Conservation (phyloP, 2,888 invertebrate species). For the Vandiemenella viatica region DNA sequence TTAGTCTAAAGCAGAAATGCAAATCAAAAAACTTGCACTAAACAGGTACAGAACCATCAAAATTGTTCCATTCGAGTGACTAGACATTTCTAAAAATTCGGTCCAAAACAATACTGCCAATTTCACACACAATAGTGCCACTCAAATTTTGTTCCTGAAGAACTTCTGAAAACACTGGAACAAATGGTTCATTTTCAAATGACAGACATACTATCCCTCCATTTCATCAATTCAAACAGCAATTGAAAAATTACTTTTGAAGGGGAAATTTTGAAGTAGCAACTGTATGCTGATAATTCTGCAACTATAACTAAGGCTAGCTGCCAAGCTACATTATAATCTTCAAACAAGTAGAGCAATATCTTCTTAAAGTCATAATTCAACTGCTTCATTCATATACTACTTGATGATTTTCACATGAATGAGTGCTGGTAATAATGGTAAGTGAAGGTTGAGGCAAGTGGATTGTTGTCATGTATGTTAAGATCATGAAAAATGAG, state of each 20-base stretch:
- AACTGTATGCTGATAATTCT: no score
- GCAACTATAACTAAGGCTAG: conserved; percentile 1
- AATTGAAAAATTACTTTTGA: background rate
- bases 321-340: background rate
- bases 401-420: conserved; percentile 1
- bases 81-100: no score
- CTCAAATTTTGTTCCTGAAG: no score
- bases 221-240: background rate
- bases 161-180: no score
- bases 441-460: conserved; percentile 13
- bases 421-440: conserved; percentile 4
- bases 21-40: no score
- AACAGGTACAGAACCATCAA: no score
- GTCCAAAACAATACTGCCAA: no score
- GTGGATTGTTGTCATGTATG: conserved; percentile 13
- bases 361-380: conserved; percentile 5
- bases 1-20: no score
- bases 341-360: conserved; percentile 6
- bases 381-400: background rate
- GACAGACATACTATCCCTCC: background rate
- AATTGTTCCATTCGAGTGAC: no score
- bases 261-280: background rate
- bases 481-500: conserved; percentile 7
- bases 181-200: background rate
- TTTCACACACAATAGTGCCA: no score